phyloP scores from a whole-genome alignment of 2,113 vertebrate genomes.

The Progne subis region DNA sequence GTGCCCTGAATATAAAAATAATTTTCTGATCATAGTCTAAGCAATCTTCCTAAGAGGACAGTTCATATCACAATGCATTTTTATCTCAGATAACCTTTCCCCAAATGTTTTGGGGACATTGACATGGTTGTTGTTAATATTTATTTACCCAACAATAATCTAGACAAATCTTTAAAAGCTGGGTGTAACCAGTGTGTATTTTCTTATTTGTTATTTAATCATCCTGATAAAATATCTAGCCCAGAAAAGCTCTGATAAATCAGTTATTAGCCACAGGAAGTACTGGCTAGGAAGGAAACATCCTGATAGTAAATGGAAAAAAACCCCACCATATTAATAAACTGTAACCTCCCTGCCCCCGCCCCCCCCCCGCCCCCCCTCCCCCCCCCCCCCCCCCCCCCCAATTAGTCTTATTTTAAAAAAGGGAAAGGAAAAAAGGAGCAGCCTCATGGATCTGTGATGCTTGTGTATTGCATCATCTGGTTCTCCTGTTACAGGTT shows the following conservation, averaged over 20 bases:
- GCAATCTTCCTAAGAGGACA: not conserved
- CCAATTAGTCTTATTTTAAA: not conserved
- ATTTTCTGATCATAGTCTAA: not conserved
- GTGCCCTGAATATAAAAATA: not conserved
- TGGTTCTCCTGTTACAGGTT: not conserved
- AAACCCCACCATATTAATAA: not conserved
- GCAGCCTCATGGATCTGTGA: not conserved
- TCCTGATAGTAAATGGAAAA: conserved; percentile 9
- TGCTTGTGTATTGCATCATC: not conserved
- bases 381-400: too few relatives aligned
- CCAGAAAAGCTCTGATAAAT: conserved; percentile 4
- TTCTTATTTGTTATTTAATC: conserved; percentile 56
- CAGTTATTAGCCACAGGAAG: conserved; percentile 28
- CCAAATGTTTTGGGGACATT: not conserved
- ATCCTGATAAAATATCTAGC: conserved; percentile 30
- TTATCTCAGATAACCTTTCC: not conserved
- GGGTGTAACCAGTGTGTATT: conserved; percentile 30
- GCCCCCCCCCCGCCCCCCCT: too few relatives aligned
- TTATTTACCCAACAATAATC: conserved; percentile 9
- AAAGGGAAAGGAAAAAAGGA: not conserved
- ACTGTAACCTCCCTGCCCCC: not conserved
- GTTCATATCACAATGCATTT: not conserved
- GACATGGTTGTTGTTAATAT: not conserved
- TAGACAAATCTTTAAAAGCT: conserved; percentile 39
- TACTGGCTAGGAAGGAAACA: not conserved